phyloP scores from a whole-genome alignment of 2,797 vertebrate genomes.

The Pseudomugil tenellus region DNA sequence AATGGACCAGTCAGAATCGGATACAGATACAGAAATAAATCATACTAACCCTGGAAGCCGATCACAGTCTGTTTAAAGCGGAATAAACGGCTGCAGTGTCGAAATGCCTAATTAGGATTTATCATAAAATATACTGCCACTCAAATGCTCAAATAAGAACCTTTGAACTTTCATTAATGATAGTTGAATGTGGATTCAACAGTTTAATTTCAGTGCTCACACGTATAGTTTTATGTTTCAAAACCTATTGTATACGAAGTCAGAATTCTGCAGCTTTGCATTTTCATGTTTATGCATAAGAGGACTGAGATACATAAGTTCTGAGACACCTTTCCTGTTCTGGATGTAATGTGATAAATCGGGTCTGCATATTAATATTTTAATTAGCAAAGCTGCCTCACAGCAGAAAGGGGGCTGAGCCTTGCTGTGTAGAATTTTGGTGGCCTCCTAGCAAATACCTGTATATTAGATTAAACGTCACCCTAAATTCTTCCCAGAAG shows the following conservation, averaged over 20 bases:
- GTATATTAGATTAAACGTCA: background rate
- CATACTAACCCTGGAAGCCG: too few species aligned
- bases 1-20: too few species aligned
- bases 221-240: too few species aligned
- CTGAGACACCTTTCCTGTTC: background rate
- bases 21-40: too few species aligned
- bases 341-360: background rate
- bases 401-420: background rate
- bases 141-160: background rate
- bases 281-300: background rate
- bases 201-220: background rate
- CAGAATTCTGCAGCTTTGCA: background rate
- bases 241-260: background rate
- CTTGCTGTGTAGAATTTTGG: background rate
- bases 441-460: background rate
- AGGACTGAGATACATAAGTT: background rate
- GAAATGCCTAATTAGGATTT: background rate
- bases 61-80: too few species aligned
- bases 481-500: background rate
- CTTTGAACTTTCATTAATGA: background rate
- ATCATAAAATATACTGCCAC: constrained; percentile 19
- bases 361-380: too few species aligned
- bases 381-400: too few species aligned
- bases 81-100: too few species aligned
- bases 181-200: background rate